Evolutionary conservation across 2,113 vertebrate genomes (phyloP).

Genomic region (Theristicus caerulescens): DNA sequence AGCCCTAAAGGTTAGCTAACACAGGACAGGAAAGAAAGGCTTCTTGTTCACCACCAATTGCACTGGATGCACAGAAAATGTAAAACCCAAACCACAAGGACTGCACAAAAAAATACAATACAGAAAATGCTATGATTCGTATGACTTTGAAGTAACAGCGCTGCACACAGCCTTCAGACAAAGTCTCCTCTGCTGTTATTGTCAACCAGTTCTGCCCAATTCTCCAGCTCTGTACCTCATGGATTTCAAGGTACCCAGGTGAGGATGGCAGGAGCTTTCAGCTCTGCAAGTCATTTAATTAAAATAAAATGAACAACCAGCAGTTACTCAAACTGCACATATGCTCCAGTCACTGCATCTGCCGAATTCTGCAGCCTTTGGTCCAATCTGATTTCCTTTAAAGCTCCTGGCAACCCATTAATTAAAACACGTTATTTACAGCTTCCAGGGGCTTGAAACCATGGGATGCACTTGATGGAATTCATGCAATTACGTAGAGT

Average conservation of each 20-base stretch:
- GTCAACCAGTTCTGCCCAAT: neutral
- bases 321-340: neutral
- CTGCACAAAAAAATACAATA: neutral
- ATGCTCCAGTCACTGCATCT: neutral
- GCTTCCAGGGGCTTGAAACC: conserved; percentile 53
- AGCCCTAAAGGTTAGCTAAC: neutral
- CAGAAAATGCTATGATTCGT: accelerated
- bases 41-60: neutral
- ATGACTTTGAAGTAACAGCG: neutral
- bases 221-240: neutral
- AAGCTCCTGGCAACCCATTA: conserved; percentile 57
- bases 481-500: conserved; percentile 25
- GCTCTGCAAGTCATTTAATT: neutral
- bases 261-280: neutral
- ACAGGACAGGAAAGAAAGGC: neutral
- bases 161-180: neutral
- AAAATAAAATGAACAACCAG: neutral
- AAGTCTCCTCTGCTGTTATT: neutral
- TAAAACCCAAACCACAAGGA: neutral
- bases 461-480: conserved; percentile 53
- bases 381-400: conserved; percentile 30
- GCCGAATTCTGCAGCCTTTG: neutral
- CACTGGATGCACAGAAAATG: accelerated
- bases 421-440: conserved; percentile 66
- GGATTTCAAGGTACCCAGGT: neutral